Base-by-base conservation (phyloP, 2,113 vertebrate species). In the Tinamus guttatus region DNA sequence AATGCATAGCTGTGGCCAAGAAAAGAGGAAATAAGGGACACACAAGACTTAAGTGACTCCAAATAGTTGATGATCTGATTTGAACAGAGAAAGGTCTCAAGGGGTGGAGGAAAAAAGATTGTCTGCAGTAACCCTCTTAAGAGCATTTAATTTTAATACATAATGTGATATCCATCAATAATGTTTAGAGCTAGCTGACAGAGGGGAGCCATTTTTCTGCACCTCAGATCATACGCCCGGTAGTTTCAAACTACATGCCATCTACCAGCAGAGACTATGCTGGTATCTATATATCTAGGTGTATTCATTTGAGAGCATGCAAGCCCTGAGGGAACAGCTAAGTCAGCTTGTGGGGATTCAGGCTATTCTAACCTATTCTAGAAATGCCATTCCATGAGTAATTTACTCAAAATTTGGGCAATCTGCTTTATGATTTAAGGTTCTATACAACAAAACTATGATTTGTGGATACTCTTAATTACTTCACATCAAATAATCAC, bases 311-410 rank as follows among this genome's bases (percentile, higher is more conserved):
- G 52, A 34, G 11, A 3, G 1, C 38, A 10, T 14, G 1, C 7
- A 62, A 69, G 6, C 15, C 15, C 5, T 68, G 1, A 3, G 9
- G 8, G 8, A 56, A 1, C 24, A 58, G 65, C 34, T 6, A 36
- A 13, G 18, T 21, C 22, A 28, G 5, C 30, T 28, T 32, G 17
- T 0, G 0, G 8, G 25, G 40, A 82, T 75, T 3, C 7, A 25
- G 79, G 7, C 7, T 6, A 49, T 49, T 49, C 49, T 22, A 49
- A 6, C 28, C 16, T 56, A 7, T 52, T 71, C 59, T 40, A 76
- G 18, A 82, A 77, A 36, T 11, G 2, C 14, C 12, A 30, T 2
- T 38, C 34, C 8, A 56, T 32, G 11, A 3, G 19, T 34, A 87
- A 47, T 20, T 28, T 0, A 27, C 16, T 22, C 36, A 60, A 76